phyloP scores from a whole-genome alignment of 2,113 vertebrate species.

The Dryoscopus gambensis region DNA sequence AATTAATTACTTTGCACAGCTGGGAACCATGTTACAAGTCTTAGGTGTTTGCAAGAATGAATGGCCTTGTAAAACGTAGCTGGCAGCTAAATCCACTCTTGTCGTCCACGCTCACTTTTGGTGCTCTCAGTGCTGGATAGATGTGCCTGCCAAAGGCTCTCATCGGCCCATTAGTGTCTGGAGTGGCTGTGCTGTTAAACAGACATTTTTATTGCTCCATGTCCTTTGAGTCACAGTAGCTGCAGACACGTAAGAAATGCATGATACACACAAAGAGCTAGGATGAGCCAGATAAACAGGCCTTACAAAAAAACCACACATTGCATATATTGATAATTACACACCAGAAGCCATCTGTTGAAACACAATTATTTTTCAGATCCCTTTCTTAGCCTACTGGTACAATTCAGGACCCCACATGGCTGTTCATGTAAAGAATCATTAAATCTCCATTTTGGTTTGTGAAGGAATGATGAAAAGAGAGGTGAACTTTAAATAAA shows the following conservation, averaged over 20 bases:
- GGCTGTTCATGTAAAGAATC: not conserved
- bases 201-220: conserved; percentile 50
- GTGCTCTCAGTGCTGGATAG: conserved; percentile 13
- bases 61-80: conserved; percentile 35
- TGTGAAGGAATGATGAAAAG: not conserved
- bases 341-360: not conserved
- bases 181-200: conserved; percentile 27
- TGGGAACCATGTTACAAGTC: conserved; percentile 12
- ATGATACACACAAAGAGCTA: not conserved
- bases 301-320: not conserved
- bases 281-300: not conserved
- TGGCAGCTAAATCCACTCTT: conserved; percentile 39
- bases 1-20: conserved; percentile 56
- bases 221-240: not conserved
- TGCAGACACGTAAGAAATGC: not conserved
- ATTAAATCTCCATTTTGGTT: not conserved
- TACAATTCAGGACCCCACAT: not conserved
- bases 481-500: not conserved
- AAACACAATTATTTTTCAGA: not conserved
- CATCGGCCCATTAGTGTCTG: conserved; percentile 24
- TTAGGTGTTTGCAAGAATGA: conserved; percentile 43
- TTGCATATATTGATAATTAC: not conserved
- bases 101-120: not conserved
- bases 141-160: conserved; percentile 43
- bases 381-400: not conserved